Evolutionary conservation across 2,113 vertebrate species (phyloP).

Genomic region (Pitta sordida): DNA sequence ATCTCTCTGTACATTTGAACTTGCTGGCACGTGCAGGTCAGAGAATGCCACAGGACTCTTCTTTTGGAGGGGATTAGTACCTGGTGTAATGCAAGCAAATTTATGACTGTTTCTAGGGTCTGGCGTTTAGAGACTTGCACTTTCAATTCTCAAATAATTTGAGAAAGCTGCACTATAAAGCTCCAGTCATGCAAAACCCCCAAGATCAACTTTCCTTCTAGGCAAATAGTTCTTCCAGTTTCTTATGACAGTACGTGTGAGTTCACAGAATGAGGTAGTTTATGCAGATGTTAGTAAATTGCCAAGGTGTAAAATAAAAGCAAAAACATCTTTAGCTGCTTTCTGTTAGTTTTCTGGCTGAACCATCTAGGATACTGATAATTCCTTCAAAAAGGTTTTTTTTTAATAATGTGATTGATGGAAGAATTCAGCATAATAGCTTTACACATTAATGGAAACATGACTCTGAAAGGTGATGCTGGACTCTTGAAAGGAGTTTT

Average conservation of each 20-base stretch:
- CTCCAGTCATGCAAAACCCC: not conserved
- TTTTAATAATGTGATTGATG: not conserved
- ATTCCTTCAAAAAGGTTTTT: not conserved
- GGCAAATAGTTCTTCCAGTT: not conserved
- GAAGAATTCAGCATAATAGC: not conserved
- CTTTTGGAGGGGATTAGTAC: not conserved
- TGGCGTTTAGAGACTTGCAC: not conserved
- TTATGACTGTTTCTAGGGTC: not conserved
- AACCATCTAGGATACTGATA: not conserved
- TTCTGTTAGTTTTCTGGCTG: not conserved
- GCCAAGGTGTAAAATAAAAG: not conserved
- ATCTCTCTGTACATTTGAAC: rapidly evolving
- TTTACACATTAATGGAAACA: rapidly evolving
- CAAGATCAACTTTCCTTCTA: not conserved
- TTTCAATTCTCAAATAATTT: not conserved
- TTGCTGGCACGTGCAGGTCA: not conserved
- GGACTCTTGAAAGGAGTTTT: not conserved
- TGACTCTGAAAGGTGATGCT: not conserved
- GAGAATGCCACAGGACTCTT: not conserved
- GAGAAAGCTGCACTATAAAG: not conserved
- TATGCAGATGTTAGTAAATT: not conserved
- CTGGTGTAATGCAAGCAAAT: not conserved
- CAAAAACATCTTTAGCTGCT: not conserved
- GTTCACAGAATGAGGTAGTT: not conserved
- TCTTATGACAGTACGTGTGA: not conserved